Evolutionary conservation across 2,113 vertebrate species (phyloP).

Genomic region (Campylorhamphus procurvoides): DNA sequence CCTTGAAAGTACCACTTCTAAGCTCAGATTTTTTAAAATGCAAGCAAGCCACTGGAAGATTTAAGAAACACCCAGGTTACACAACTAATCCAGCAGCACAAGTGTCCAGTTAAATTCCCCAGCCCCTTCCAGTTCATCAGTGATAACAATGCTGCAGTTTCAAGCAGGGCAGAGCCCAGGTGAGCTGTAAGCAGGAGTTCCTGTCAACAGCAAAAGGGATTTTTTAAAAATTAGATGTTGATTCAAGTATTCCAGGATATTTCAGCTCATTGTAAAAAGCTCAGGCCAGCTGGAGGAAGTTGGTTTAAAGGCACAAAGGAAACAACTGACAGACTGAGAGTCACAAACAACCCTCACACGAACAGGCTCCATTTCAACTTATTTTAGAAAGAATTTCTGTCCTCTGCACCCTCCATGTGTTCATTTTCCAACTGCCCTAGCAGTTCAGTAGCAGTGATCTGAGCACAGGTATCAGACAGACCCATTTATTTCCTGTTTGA

Average conservation of each 20-base stretch:
- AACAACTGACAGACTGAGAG: slow-evolving; percentile 7
- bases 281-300: slow-evolving; percentile 53
- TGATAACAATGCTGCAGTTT: neutral
- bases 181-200: neutral
- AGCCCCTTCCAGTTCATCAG: neutral
- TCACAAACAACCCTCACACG: neutral
- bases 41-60: neutral
- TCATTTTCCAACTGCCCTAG: neutral
- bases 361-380: slow-evolving; percentile 8
- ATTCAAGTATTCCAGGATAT: slow-evolving; percentile 39
- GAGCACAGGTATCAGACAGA: neutral
- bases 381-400: neutral
- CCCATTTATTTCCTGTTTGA: neutral
- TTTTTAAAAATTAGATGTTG: neutral
- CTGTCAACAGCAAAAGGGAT: neutral
- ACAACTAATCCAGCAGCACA: neutral
- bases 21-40: neutral
- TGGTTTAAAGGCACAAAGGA: slow-evolving; percentile 40
- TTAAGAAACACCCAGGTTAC: neutral
- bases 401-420: neutral
- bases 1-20: neutral
- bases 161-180: neutral
- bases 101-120: neutral
- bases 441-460: neutral
- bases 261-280: slow-evolving; percentile 18